phyloP scores from a whole-genome alignment of 2,888 invertebrate genomes.

The Lithophane leautieri region DNA sequence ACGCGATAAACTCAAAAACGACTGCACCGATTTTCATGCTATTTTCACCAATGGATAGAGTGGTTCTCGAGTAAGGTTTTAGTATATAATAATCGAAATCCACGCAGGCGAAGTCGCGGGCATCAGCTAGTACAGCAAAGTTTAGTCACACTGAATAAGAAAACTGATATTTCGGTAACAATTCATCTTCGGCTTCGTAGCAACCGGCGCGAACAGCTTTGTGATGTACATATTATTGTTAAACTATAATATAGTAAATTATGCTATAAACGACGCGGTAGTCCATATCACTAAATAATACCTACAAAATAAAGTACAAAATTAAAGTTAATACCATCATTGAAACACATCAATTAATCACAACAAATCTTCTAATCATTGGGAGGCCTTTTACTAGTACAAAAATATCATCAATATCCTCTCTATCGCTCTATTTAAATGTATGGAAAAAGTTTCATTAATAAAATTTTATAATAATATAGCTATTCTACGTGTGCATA shows the following conservation, averaged over 20 bases:
- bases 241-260: constrained; percentile 77
- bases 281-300: constrained; percentile 67
- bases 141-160: constrained; percentile 64
- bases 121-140: constrained; percentile 62
- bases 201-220: constrained; percentile 66
- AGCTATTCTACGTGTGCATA: constrained; percentile 63
- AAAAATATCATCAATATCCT: constrained; percentile 83
- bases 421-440: constrained; percentile 56
- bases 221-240: constrained; percentile 77
- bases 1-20: too few species aligned
- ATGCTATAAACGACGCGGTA: constrained; percentile 73
- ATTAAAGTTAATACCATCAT: constrained; percentile 61
- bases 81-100: too few species aligned
- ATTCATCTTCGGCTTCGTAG: constrained; percentile 77
- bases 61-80: too few species aligned
- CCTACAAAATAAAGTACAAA: constrained; percentile 65
- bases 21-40: too few species aligned
- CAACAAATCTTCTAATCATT: constrained; percentile 65
- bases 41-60: too few species aligned
- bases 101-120: too few species aligned
- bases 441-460: constrained; percentile 61
- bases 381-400: constrained; percentile 84
- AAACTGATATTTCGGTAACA: constrained; percentile 78
- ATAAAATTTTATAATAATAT: constrained; percentile 51
- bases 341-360: constrained; percentile 67